phyloP scores from a whole-genome alignment of 2,113 vertebrate species.

The Spilogale gracilis region DNA sequence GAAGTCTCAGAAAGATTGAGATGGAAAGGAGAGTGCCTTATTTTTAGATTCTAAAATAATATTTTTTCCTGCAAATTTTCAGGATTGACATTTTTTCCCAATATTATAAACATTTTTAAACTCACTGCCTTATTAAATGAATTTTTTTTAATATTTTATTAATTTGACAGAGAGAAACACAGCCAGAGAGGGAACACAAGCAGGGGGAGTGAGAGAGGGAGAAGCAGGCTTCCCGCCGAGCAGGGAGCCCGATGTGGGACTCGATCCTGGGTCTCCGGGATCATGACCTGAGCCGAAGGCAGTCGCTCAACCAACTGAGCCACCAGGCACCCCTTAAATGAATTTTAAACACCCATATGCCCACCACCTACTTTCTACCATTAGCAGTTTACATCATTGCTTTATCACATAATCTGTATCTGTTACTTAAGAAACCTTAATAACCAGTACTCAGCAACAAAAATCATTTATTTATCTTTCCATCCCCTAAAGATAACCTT shows the following conservation, averaged over 20 bases:
- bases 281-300: no score
- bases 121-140: neutral
- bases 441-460: neutral
- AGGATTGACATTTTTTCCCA: neutral
- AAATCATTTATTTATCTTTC: neutral
- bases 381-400: neutral
- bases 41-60: constrained; percentile 9
- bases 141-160: neutral
- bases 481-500: neutral
- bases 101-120: neutral
- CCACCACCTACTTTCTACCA: neutral
- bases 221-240: no score
- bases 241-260: no score
- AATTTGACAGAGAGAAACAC: no score
- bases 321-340: no score
- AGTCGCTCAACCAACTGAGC: no score
- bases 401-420: neutral
- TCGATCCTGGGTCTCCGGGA: no score
- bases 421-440: neutral
- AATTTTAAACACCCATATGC: neutral
- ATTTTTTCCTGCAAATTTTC: neutral
- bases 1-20: neutral
- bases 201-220: no score
- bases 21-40: neutral
- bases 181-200: no score